Base-by-base conservation (phyloP, 2,797 vertebrate species). In the Myotis planiceps region DNA sequence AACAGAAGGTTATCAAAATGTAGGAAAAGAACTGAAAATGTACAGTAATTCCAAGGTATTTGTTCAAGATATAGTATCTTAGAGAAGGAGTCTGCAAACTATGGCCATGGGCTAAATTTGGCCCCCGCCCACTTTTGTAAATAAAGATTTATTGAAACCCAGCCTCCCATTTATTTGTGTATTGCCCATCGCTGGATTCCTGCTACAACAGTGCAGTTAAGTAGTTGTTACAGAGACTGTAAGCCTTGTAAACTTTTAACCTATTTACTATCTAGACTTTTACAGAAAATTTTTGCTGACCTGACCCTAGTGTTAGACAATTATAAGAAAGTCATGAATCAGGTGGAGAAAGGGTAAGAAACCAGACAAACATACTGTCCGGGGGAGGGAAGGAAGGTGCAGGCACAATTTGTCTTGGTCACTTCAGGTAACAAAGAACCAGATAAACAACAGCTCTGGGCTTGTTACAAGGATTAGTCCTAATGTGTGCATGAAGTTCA, bases 361-460 rank as follows among this genome's bases (percentile, higher is more conserved):
- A 71, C 6, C 53, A 39, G 32, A 51, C 27, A 55, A 27, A 68
- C 21, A 81, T 39, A 71, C 0, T 16, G 32, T 79, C 84, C 45
- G 49, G 60, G 85, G 86, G 2, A 29, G 23, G 75, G 82, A 19
- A 6, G 23, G 25, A 66, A 79, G 49, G 86, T 51, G 95, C 90
- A 91, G 32, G 55, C 42, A 83, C 2, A 5, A 79, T 65, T 94
- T 97, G 74, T 58, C 8, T 94, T 13, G 25, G 19, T 93, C 25
- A 89, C 58, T 76, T 78, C 9, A 58, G 69, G 10, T 39, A 53
- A 88, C 39, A 37, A 95, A 93, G 18, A 34, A 21, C 53, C 68
- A 75, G 72, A 90, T 25, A 93, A 93, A 60, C 49, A 69, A 14
- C 34, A 21, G 32, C 82, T 96, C 92, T 69, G 60, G 65, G 51